Evolutionary conservation across 2,888 invertebrate species (phyloP).

Genomic region (Drosophila neotestacea): DNA sequence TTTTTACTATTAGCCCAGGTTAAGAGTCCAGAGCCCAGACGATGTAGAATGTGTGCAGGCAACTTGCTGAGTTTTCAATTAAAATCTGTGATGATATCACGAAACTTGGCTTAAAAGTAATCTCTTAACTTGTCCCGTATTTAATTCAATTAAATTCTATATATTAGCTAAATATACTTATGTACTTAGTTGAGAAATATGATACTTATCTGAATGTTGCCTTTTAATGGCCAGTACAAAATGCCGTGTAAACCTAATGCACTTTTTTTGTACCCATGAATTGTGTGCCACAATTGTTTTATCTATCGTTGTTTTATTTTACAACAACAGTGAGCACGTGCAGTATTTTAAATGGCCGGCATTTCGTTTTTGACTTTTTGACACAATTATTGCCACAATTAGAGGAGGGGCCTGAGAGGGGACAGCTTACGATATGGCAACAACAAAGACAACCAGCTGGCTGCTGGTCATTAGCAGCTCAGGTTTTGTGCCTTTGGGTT

Average conservation of each 20-base stretch:
- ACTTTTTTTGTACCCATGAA: constrained; percentile 30
- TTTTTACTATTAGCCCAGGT: constrained; percentile 42
- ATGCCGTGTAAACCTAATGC: constrained; percentile 36
- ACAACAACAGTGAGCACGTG: constrained; percentile 57
- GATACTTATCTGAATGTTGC: constrained; percentile 27
- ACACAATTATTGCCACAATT: constrained; percentile 62
- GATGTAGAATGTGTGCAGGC: background rate
- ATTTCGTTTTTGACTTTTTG: constrained; percentile 54
- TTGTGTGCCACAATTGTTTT: constrained; percentile 50
- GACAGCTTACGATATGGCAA: constrained; percentile 26
- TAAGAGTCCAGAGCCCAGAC: constrained; percentile 7
- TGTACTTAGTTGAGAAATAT: background rate
- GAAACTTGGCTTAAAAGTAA: constrained; percentile 11
- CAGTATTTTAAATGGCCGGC: constrained; percentile 57
- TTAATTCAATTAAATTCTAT: constrained; percentile 24
- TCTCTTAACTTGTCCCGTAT: constrained; percentile 11
- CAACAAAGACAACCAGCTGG: constrained; percentile 29
- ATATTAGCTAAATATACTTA: constrained; percentile 7
- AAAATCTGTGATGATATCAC: constrained; percentile 22
- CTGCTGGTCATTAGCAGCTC: constrained; percentile 52
- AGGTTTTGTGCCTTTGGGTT: constrained; percentile 28
- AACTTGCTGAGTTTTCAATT: constrained; percentile 37
- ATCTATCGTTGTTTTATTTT: constrained; percentile 36
- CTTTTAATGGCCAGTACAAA: constrained; percentile 30
- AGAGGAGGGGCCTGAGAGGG: background rate